Base-by-base conservation (phyloP, 2,888 invertebrate genomes). In the Harpalus rufipes region DNA sequence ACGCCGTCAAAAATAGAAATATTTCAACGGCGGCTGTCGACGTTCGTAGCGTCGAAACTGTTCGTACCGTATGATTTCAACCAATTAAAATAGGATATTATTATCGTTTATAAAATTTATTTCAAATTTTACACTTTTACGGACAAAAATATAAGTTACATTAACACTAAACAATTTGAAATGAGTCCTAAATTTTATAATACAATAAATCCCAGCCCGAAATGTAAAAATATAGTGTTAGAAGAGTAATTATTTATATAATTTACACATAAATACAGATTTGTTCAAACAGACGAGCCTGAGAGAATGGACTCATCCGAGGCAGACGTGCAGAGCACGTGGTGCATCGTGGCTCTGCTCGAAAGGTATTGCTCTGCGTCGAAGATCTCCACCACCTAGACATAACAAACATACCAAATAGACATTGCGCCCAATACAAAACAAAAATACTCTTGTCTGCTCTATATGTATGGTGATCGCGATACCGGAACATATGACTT, bases 291-390 rank as follows among this genome's bases (percentile, higher is more conserved):
- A 10, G 85, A 85, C 7, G 85, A 85, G 63, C 85, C 85, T 14
- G 85, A 85, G 10, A 85, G 68, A 32, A 85, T 85, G 21, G 85
- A 85, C 25, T 85, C 85, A 58, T 85, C 85, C 6, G 85, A 85
- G 8, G 85, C 85, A 39, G 85, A 85, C 7, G 85, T 85, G 59
- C 85, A 85, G 14, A 85, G 72, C 6, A 80, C 85, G 18, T 85
- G 85, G 18, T 63, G 63, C 59, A 72, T 25, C 39, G 80, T 80
- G 14, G 68, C 85, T 58, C 91, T 89, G 78, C 88, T 89, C 16
- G 89, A 89, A 58, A 91, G 87, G 87, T 91, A 91, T 82, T 90
- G 89, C 85, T 91, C 90, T 16, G 90, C 90, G 86, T 91, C 90
- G 86, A 91, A 91, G 85, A 88, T 87, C 88, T 91, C 90, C 85